A percentile compares a stretch with the other conserved stretches of the same genome.
These are phyloP conservation scores for Amphipoea oculea DNA, from an alignment of 2,888 invertebrate genomes.

Conservation along the genomic window DNA sequence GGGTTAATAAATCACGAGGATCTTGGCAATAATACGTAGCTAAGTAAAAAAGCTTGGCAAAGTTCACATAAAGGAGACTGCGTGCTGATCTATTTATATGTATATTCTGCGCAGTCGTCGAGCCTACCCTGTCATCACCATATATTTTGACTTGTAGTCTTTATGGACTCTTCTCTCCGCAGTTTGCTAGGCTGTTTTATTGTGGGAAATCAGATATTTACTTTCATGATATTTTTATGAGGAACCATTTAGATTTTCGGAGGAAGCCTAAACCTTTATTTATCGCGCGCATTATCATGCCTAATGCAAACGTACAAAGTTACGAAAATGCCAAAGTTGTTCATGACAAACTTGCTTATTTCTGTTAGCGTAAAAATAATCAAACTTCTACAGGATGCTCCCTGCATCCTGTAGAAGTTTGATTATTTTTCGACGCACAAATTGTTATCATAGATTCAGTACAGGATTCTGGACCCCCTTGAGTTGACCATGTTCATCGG, in stretches of 20 bases:
- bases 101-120: constrained; percentile 40
- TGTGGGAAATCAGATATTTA: constrained; percentile 47
- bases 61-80: constrained; percentile 46
- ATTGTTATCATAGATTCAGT: not conserved
- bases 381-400: not conserved
- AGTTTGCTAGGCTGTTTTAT: constrained; percentile 37
- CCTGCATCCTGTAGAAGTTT: too few relatives aligned
- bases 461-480: not conserved
- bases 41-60: constrained; percentile 64
- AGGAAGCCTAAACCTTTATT: constrained; percentile 25
- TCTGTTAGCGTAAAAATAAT: not conserved
- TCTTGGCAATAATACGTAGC: constrained; percentile 54
- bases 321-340: not conserved
- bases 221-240: constrained; percentile 52
- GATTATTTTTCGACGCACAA: not conserved
- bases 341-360: not conserved
- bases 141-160: constrained; percentile 60
- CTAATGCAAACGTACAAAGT: not conserved
- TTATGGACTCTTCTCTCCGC: constrained; percentile 30
- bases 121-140: constrained; percentile 49
- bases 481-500: not conserved
- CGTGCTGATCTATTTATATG: constrained; percentile 49
- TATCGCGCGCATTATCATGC: constrained; percentile 18
- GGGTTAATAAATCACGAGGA: constrained; percentile 60
- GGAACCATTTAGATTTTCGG: constrained; percentile 24